Evolutionary conservation across 2,113 vertebrate genomes (phyloP), one percentile per base, ranked within the genome.

Genomic region (Microtus richardsoni): DNA sequence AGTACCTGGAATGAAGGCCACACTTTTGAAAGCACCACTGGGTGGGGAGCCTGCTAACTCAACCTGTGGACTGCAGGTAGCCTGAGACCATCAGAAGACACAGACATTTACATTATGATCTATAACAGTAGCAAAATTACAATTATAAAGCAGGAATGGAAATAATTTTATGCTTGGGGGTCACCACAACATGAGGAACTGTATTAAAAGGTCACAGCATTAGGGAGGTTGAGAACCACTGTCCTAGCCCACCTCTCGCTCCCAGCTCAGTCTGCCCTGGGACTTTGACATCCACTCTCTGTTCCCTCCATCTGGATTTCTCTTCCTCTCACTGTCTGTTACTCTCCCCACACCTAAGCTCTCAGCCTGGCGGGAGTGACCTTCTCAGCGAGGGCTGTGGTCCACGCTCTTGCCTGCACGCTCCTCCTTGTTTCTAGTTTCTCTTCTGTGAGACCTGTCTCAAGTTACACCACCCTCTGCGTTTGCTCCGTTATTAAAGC

Each of bases 21-120:
- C 30, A 24, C 22, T 47, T 6, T n/a, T 5, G 33, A 44, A 60
- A 73, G 5, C 2, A 1, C 26, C 33, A 0, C 24, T 12, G 10
- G 7, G 6, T n/a, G 24, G 24, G 52, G 39, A 3, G 10, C 7
- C 49, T 17, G 0, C 58, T 66, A 28, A 7, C 17, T 41, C 79
- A 39, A 60, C 36, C 36, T 82, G 22, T n/a, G 36, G 54, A n/a
- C 26, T 24, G 6, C 54, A 26, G 36, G 22, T 39, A 2, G 5
- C 52, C 54, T 26, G 60, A 39, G n/a, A 8, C 54, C 54, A 28
- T 82, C 80, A 83, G n/a, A 62, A 60, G 62, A 83, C 54, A 82
- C 17, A 82, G 54, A 41, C 39, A 7, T 83, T 62, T 9, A 62
- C 1, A 62, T 39, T 62, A 83, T 16, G 39, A 62, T 62, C 60